These are phyloP conservation scores for Macquaria ambigua DNA, from an alignment of 2,113 vertebrate genomes.

Conservation along the genomic window DNA sequence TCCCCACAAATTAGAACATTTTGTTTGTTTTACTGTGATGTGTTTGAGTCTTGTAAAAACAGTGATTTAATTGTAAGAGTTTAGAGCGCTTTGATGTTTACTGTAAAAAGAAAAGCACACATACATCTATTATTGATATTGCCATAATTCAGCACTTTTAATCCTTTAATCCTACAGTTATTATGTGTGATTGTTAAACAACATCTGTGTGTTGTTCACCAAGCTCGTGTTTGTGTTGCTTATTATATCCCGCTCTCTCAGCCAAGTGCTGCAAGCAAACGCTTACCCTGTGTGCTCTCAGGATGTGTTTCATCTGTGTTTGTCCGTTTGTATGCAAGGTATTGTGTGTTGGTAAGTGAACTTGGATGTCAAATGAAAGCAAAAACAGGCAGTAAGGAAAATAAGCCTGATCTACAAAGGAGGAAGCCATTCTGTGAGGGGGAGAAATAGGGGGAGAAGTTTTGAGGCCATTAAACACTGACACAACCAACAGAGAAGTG, in stretches of 20 bases:
- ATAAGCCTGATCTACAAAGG: slow-evolving; percentile 12
- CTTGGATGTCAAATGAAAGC: slow-evolving; percentile 33
- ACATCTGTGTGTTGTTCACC: not conserved
- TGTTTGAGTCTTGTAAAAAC: slow-evolving; percentile 26
- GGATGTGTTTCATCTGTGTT: slow-evolving; percentile 24
- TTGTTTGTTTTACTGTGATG: slow-evolving; percentile 28
- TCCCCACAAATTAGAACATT: slow-evolving; percentile 33
- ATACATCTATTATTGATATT: not conserved
- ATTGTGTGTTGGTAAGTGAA: slow-evolving; percentile 18
- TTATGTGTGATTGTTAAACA: slow-evolving; percentile 10
- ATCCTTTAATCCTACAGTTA: not conserved
- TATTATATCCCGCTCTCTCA: slow-evolving; percentile 40
- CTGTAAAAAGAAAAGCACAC: slow-evolving; percentile 7
- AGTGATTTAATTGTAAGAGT: slow-evolving; percentile 21
- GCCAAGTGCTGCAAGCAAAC: slow-evolving; percentile 7
- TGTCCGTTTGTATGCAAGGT: slow-evolving; percentile 5
- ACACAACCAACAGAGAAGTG: slow-evolving; percentile 33
- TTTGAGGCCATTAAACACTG: slow-evolving; percentile 39
- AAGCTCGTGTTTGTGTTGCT: slow-evolving; percentile 24
- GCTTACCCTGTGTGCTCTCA: not conserved
- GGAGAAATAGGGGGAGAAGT: slow-evolving; percentile 3
- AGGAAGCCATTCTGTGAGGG: slow-evolving; percentile 49
- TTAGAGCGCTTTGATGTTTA: slow-evolving; percentile 24
- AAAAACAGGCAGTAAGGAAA: slow-evolving; percentile 59
- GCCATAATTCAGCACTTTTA: not conserved